These are phyloP conservation scores for Bilobella aurantiaca DNA, from an alignment of 1,140 invertebrate genomes.

Conservation along the genomic window DNA sequence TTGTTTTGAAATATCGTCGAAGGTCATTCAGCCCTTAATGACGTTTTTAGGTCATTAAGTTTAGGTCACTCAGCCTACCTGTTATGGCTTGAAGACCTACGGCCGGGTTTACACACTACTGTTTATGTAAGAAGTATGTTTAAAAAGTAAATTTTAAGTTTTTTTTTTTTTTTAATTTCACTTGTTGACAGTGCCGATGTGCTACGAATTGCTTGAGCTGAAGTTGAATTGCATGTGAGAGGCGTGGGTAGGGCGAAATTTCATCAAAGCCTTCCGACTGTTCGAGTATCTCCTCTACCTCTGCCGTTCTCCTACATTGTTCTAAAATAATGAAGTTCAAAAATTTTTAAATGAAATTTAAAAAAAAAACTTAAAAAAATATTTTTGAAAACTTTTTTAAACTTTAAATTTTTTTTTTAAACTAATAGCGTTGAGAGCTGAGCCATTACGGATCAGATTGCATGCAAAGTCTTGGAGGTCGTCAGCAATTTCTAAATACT, in stretches of 20 bases:
- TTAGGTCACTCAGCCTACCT: too few relatives aligned
- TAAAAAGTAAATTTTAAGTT: too few relatives aligned
- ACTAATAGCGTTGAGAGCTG: background rate
- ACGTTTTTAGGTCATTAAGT: too few relatives aligned
- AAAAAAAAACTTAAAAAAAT: background rate
- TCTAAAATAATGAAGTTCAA: background rate
- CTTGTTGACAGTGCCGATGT: slow-evolving; percentile 3
- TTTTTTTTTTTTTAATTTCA: too few relatives aligned
- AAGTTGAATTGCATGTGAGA: background rate
- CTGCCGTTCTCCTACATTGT: background rate
- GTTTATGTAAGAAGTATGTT: too few relatives aligned
- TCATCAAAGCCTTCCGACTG: background rate
- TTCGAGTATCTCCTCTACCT: background rate
- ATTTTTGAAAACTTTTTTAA: too few relatives aligned
- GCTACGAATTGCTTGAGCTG: background rate
- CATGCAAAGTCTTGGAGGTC: background rate
- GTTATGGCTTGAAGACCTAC: too few relatives aligned
- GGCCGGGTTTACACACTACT: too few relatives aligned
- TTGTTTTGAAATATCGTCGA: too few relatives aligned
- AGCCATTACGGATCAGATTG: background rate
- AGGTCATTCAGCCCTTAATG: too few relatives aligned
- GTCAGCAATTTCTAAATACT: background rate
- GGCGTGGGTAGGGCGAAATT: background rate
- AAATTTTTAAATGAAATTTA: background rate
- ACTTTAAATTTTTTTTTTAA: background rate